Evolutionary conservation across 2,888 invertebrate species (phyloP).

Genomic region (Acronicta alni): DNA sequence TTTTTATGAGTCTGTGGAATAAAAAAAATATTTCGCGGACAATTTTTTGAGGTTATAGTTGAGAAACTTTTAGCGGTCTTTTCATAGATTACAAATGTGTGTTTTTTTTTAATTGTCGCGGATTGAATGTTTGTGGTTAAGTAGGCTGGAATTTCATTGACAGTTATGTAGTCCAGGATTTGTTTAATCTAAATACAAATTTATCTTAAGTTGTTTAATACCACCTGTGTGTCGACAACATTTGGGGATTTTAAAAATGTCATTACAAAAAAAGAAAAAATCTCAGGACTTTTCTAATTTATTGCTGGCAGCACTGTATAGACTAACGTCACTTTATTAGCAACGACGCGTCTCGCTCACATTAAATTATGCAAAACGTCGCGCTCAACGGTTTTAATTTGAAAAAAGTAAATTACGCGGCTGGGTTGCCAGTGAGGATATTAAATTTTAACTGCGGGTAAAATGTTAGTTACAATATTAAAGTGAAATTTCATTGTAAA

Average conservation of each 20-base stretch:
- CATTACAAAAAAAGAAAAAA: slow-evolving; percentile 41
- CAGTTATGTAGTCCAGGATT: no score
- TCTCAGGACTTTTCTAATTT: slow-evolving; percentile 45
- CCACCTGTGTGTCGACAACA: slow-evolving; percentile 6
- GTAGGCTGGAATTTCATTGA: no score
- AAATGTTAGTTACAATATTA: slow-evolving; percentile 21
- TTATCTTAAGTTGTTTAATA: slow-evolving; percentile 1
- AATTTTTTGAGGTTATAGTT: no score
- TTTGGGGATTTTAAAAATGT: slow-evolving; percentile 35
- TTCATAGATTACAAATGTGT: no score
- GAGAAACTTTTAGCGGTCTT: no score
- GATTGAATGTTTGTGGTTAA: no score
- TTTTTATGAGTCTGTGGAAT: slow-evolving; percentile 3
- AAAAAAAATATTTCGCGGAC: background rate
- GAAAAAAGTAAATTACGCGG: slow-evolving; percentile 59
- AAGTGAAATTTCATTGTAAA: slow-evolving; percentile 37
- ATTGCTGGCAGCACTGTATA: slow-evolving; percentile 54
- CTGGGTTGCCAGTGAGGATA: slow-evolving; percentile 54
- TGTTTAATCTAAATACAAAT: no score
- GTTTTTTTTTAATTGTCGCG: no score
- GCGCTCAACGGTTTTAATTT: slow-evolving; percentile 57
- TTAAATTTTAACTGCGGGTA: slow-evolving; percentile 49
- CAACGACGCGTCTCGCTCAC: slow-evolving; percentile 43
- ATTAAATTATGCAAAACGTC: slow-evolving; percentile 66
- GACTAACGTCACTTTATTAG: slow-evolving; percentile 49